Base-by-base conservation (phyloP, 2,797 vertebrate species). In the Chelonia mydas region DNA sequence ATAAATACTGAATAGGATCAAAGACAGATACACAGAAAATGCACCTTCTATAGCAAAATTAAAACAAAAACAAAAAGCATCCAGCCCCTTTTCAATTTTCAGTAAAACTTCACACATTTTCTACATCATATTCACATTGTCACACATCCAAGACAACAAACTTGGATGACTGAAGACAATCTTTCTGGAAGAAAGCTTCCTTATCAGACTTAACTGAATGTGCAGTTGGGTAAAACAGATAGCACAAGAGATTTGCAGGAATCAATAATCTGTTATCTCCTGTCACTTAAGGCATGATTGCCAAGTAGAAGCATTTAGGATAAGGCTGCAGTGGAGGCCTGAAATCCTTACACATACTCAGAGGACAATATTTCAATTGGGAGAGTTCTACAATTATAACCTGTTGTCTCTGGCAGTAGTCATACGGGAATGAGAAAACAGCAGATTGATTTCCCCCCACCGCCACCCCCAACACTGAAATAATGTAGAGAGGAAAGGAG, bases 61-160 rank as follows among this genome's bases (percentile, higher is more conserved):
- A 28, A 57, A 94, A 31, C 51, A 57, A 84, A 41, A 47, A 61
- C 87, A 76, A 65, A 81, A 93, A 89, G 57, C 1, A 0, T 49
- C 41, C 50, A 91, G 87, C 81, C 85, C 76, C 41, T 88, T 61
- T 72, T 78, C 83, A 79, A 50, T 92, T 91, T 82, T 90, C 88
- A 28, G 8, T 92, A 88, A 79, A 54, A 81, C 49, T 96, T 90
- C 83, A 93, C 91, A 90, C 79, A 83, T 90, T 87, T 94, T 89
- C 59, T 87, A 47, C 92, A 88, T 88, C 84, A 49, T 80, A 96
- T 65, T 94, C 51, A 19, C 53, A 82, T 45, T 95, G 86, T 95
- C 49, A 6, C 68, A 85, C 23, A 87, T 89, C 91, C 78, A 89
- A 95, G 83, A 74, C 96, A 94, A 97, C 87, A 95, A 92, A 97